Percentiles rank a stretch among this genome's conserved stretches.
phyloP scores from a whole-genome alignment of 2,797 vertebrate genomes.

The Discoglossus pictus region DNA sequence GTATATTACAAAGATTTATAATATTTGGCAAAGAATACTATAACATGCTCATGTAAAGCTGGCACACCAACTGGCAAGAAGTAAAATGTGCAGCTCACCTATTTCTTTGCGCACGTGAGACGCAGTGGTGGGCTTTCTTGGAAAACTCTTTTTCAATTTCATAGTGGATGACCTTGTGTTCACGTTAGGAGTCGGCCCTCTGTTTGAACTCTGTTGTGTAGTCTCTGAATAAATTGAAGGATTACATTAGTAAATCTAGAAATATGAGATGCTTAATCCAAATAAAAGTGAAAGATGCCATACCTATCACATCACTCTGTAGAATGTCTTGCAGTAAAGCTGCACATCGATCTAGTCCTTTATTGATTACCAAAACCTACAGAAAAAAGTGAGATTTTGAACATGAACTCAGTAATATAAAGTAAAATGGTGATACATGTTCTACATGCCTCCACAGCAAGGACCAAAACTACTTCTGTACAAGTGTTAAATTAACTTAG shows the following conservation, averaged over 20 bases:
- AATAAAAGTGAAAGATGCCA: slow-evolving; percentile 24
- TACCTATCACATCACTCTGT: slow-evolving; percentile 76
- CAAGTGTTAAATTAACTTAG: too few relatives aligned
- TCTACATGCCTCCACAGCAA: too few relatives aligned
- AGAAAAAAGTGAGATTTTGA: too few relatives aligned
- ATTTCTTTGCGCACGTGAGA: slow-evolving; percentile 63
- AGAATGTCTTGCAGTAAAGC: slow-evolving; percentile 81
- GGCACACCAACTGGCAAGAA: too few relatives aligned
- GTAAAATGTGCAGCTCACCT: slow-evolving; percentile 61
- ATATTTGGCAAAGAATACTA: too few relatives aligned
- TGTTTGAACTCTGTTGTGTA: slow-evolving; percentile 54
- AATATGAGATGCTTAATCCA: not conserved
- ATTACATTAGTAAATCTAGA: not conserved
- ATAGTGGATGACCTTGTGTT: slow-evolving; percentile 58
- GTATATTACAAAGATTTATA: too few relatives aligned
- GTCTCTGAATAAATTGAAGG: not conserved
- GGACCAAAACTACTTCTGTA: too few relatives aligned
- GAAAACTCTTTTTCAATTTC: slow-evolving; percentile 71
- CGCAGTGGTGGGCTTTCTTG: slow-evolving; percentile 61
- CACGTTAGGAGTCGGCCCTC: slow-evolving; percentile 52
- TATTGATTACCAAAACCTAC: slow-evolving; percentile 73
- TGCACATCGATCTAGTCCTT: slow-evolving; percentile 84
- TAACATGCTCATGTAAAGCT: too few relatives aligned
- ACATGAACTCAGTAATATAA: too few relatives aligned
- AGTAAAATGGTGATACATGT: too few relatives aligned